phyloP scores from a whole-genome alignment of 2,797 vertebrate species.

The Parambassis ranga region DNA sequence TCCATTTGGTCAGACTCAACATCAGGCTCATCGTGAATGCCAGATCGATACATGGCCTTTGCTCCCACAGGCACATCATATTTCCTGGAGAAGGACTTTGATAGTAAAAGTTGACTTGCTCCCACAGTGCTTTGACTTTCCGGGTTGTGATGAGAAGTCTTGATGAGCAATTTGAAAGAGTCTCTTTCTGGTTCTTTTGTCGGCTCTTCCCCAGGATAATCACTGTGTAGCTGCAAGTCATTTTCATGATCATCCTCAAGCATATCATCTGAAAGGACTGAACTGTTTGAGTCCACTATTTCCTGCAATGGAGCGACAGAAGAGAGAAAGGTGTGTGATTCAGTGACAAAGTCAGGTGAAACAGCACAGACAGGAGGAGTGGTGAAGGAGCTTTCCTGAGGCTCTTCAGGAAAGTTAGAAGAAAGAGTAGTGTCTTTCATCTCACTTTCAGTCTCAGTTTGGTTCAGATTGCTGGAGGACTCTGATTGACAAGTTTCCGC shows the following conservation, averaged over 20 bases:
- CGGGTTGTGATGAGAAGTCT: conserved; percentile 58
- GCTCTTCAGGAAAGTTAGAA: conserved; percentile 43
- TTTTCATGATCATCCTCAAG: conserved; percentile 17
- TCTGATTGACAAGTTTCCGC: conserved; percentile 41
- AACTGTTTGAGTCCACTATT: background rate
- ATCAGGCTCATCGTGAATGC: conserved; percentile 38
- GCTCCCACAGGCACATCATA: conserved; percentile 34
- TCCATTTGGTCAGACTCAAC: conserved; percentile 74
- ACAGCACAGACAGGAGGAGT: conserved; percentile 5
- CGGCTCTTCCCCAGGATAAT: conserved; percentile 26
- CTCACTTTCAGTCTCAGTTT: conserved; percentile 63
- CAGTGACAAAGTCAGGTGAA: conserved; percentile 4
- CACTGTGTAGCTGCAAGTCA: too few relatives aligned
- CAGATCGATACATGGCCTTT: conserved; percentile 31
- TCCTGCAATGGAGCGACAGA: conserved; percentile 22
- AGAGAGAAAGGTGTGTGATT: background rate
- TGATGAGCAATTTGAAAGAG: conserved; percentile 76
- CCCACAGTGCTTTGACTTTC: conserved; percentile 57
- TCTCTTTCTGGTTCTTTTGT: conserved; percentile 67
- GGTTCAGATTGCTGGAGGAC: conserved; percentile 34
- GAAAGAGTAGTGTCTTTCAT: conserved; percentile 73
- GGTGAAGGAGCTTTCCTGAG: conserved; percentile 4
- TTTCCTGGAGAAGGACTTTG: conserved; percentile 61
- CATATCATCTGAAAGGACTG: conserved; percentile 10
- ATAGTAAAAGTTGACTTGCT: conserved; percentile 52